Base-by-base conservation (phyloP, 1,140 invertebrate genomes). In the Drosophila littoralis region DNA sequence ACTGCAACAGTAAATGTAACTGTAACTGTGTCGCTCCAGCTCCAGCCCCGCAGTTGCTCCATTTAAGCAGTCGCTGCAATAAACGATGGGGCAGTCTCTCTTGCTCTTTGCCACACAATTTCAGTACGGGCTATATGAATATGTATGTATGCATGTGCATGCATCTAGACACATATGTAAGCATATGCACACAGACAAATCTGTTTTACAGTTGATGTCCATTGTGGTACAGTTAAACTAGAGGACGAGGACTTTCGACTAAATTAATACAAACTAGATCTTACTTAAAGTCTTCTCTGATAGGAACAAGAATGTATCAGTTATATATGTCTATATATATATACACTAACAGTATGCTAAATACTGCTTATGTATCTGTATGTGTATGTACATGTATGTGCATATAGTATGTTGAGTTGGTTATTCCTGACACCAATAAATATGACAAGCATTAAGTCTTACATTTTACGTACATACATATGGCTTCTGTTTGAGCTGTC, bases 1-100 rank as follows among this genome's bases (percentile, higher is more conserved):
- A 43, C 10, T 36, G 51, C 43, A 40, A 50, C 40, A 33, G 59
- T 57, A 42, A 35, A 6, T 32, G 43, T 55, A 42, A 65, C 45
- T 55, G 40, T 66, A 45, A 59, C 54, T 45, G 59, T 59, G 40
- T 52, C 61, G 57, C 38, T 61, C 28, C 57, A 54, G 48, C 48
- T 33, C 3, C 40, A 38, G 42, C 33, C 22, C 33, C 10, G 52
- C 57, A 45, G 52, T 67, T 68, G 57, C 64, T 51, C 64, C 57
- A 59, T 67, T 67, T 71, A 7, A 15, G 13, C 57, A 40, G n/a
- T 43, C 7, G n/a, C 51, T 42, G 10, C 48, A 50, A 15, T 12
- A 7, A 28, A 22, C 9, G 9, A 55, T 54, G 33, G 6, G 17
- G 42, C 38, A 33, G 36, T 45, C 60, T 54, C 22, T 52, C 36